Conservation (phyloP, 2,888 invertebrate genomes). For the Calephelis perditalis region DNA sequence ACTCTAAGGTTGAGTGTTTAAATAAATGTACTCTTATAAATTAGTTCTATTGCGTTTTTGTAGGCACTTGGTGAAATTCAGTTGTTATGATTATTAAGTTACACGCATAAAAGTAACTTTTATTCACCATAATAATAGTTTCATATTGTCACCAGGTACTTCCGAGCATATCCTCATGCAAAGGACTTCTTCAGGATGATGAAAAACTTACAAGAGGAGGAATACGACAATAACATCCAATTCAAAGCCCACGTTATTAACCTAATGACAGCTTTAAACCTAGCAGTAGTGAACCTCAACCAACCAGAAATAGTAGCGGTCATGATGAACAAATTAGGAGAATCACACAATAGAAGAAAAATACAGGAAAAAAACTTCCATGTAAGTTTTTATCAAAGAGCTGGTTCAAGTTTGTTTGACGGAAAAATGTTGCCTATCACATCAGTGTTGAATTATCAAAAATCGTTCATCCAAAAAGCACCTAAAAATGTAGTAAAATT, state of each 20-base stretch:
- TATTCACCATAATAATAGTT: no score
- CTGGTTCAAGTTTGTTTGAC: no score
- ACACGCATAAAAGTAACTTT: no score
- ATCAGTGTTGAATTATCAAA: no score
- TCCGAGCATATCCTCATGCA: constrained; percentile 44
- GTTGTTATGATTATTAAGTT: no score
- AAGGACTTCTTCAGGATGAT: constrained; percentile 50
- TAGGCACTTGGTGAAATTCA: no score
- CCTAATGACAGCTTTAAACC: constrained; percentile 49
- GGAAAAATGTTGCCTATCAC: no score
- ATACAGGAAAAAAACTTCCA: constrained; percentile 43
- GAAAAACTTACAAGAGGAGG: constrained; percentile 38
- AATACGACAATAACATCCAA: constrained; percentile 37
- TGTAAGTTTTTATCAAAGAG: not conserved
- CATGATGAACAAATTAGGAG: constrained; percentile 54
- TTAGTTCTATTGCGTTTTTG: no score
- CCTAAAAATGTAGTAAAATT: no score
- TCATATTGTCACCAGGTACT: constrained; percentile 35
- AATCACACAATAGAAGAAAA: constrained; percentile 40
- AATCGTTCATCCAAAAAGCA: no score
- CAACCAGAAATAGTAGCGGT: constrained; percentile 49
- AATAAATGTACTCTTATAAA: no score
- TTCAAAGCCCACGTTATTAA: constrained; percentile 56
- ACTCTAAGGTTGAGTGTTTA: no score
- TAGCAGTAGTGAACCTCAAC: constrained; percentile 43